These are phyloP conservation scores for Todus mexicanus DNA, from an alignment of 2,797 vertebrate species.

Conservation along the genomic window DNA sequence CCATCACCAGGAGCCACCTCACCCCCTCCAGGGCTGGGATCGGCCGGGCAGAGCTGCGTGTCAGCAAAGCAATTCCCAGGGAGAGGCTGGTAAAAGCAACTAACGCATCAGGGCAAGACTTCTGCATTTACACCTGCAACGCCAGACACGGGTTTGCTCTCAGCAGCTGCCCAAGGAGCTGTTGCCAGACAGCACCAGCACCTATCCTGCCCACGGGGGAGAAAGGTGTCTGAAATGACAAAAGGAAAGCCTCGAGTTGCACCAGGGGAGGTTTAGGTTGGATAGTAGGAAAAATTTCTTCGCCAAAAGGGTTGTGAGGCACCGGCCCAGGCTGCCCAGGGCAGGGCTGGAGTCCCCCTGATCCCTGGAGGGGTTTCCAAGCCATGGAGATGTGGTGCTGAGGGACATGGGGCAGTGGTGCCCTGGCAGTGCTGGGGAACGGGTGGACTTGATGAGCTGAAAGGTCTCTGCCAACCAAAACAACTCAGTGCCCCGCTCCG, in stretches of 20 bases:
- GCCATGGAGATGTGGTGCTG: not conserved
- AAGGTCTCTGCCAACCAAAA: not conserved
- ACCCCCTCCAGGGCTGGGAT: accelerated
- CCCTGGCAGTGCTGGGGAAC: not conserved
- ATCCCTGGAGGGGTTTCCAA: not conserved
- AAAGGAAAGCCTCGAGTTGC: not conserved
- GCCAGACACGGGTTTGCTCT: not conserved
- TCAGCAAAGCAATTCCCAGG: not conserved
- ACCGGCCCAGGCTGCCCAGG: not conserved
- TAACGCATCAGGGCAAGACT: accelerated
- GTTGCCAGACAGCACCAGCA: not conserved
- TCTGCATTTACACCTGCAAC: not conserved
- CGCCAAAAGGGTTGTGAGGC: too few relatives aligned
- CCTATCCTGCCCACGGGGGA: accelerated
- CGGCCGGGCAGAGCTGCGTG: accelerated
- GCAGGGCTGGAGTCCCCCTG: not conserved
- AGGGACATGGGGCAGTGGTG: not conserved
- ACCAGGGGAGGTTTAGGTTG: not conserved
- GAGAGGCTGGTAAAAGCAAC: not conserved
- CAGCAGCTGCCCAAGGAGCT: not conserved
- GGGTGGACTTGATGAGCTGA: not conserved
- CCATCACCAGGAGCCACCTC: not conserved
- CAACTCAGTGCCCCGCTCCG: not conserved
- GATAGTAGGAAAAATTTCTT: not conserved
- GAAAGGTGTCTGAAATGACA: not conserved